Conservation (phyloP, 2,888 invertebrate genomes). For the Zootermopsis nevadensis region DNA sequence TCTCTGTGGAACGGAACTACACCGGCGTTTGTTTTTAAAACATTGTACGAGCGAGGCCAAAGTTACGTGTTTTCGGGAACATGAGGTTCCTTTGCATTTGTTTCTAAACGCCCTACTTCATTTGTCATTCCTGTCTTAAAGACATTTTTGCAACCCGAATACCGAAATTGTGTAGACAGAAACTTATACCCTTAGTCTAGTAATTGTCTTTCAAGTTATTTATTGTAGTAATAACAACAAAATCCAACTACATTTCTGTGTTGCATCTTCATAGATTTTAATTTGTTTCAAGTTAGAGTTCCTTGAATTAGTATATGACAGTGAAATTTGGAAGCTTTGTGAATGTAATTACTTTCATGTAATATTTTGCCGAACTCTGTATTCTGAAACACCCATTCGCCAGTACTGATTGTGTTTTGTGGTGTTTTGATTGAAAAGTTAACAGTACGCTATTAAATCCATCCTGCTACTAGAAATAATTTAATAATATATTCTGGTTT, state of each 20-base stretch:
- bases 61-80: background rate
- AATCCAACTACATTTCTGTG: too few relatives aligned
- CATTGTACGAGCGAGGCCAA: background rate
- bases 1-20: background rate
- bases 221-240: too few relatives aligned
- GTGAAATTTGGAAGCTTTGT: too few relatives aligned
- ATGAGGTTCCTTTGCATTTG: background rate
- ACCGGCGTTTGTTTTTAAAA: background rate
- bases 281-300: too few relatives aligned
- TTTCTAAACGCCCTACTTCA: background rate
- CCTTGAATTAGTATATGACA: too few relatives aligned
- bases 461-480: background rate
- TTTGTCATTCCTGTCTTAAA: background rate
- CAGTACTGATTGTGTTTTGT: background rate
- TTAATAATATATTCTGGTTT: background rate
- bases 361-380: too few relatives aligned
- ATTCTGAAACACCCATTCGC: background rate
- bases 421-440: slow-evolving; percentile 6
- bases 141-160: background rate
- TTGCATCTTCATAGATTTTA: too few relatives aligned
- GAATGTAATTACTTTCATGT: too few relatives aligned
- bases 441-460: background rate
- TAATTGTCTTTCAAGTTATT: background rate
- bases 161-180: background rate
- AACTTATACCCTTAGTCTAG: background rate